Evolutionary conservation across 2,888 invertebrate genomes (phyloP).

Genomic region (Torymus auratus): DNA sequence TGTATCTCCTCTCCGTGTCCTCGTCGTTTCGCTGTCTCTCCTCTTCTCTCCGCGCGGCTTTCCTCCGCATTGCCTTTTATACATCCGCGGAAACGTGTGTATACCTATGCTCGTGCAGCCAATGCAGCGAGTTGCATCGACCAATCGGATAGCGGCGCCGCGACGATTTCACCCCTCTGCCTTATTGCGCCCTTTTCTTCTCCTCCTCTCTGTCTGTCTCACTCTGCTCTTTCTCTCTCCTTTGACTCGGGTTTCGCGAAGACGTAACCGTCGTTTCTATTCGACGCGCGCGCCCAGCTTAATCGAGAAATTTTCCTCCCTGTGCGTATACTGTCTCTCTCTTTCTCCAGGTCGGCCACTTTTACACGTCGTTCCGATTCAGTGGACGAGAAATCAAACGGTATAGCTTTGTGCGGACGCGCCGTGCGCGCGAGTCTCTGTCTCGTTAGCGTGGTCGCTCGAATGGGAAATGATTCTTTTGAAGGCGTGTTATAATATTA

Average conservation of each 20-base stretch:
- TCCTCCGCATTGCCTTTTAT: no score
- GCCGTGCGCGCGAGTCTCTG: no score
- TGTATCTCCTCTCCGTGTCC: no score
- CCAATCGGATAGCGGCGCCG: conserved; percentile 29
- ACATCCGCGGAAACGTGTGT: neutral
- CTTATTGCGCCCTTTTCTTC: neutral
- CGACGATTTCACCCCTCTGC: conserved; percentile 40
- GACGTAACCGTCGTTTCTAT: conserved; percentile 50
- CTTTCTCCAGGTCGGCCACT: neutral
- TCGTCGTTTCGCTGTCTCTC: no score
- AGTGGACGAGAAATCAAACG: neutral
- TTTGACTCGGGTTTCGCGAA: neutral
- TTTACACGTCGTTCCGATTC: conserved; percentile 17
- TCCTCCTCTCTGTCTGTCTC: conserved; percentile 8
- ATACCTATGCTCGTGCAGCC: neutral
- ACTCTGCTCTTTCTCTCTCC: neutral
- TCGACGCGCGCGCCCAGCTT: conserved; percentile 53
- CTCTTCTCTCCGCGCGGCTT: no score
- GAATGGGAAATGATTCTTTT: neutral
- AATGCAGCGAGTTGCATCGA: conserved; percentile 25
- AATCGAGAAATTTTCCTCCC: conserved; percentile 46
- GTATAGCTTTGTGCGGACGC: no score
- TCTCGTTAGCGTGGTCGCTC: neutral
- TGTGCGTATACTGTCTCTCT: neutral
- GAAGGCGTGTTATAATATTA: neutral